phyloP scores from a whole-genome alignment of 2,113 vertebrate genomes.

The Oncorhynchus masou region DNA sequence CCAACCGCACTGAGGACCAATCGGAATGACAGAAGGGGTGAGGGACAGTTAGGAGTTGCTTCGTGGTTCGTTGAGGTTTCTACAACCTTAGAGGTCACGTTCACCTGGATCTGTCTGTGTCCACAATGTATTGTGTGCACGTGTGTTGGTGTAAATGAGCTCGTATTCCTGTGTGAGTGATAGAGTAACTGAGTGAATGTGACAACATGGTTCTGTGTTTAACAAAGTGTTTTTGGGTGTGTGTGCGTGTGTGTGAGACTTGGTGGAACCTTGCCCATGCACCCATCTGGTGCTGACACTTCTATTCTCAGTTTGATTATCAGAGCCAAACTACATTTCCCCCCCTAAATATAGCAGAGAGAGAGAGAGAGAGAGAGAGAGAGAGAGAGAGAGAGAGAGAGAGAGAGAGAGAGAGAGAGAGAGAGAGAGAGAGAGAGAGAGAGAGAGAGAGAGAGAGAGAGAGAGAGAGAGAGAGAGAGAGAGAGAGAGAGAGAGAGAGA shows the following conservation, averaged over 20 bases:
- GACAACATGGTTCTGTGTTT: slow-evolving; percentile 8
- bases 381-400: slow-evolving; percentile 6
- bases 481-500: slow-evolving; percentile 9
- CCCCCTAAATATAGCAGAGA: slow-evolving; percentile 37
- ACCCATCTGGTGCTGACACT: slow-evolving; percentile 52
- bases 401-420: slow-evolving; percentile 9
- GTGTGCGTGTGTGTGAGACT: slow-evolving; percentile 24
- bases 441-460: slow-evolving; percentile 9
- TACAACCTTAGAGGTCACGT: slow-evolving; percentile 49
- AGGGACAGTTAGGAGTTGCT: slow-evolving; percentile 13
- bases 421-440: slow-evolving; percentile 9
- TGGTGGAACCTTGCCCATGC: slow-evolving; percentile 39
- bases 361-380: slow-evolving; percentile 13
- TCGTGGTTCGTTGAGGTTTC: slow-evolving; percentile 52
- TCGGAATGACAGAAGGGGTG: slow-evolving; percentile 43
- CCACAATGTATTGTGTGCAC: slow-evolving; percentile 28
- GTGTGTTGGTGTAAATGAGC: slow-evolving; percentile 16
- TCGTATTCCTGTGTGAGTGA: slow-evolving; percentile 12
- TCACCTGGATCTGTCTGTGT: slow-evolving; percentile 41
- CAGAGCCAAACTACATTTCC: slow-evolving; percentile 50
- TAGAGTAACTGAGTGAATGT: slow-evolving; percentile 2
- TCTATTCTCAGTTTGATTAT: slow-evolving; percentile 26
- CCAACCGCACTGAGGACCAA: slow-evolving; percentile 39
- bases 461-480: slow-evolving; percentile 9
- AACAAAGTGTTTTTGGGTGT: slow-evolving; percentile 2